These are phyloP conservation scores for Stomorhina lunata DNA, from an alignment of 2,888 invertebrate genomes.

Conservation along the genomic window DNA sequence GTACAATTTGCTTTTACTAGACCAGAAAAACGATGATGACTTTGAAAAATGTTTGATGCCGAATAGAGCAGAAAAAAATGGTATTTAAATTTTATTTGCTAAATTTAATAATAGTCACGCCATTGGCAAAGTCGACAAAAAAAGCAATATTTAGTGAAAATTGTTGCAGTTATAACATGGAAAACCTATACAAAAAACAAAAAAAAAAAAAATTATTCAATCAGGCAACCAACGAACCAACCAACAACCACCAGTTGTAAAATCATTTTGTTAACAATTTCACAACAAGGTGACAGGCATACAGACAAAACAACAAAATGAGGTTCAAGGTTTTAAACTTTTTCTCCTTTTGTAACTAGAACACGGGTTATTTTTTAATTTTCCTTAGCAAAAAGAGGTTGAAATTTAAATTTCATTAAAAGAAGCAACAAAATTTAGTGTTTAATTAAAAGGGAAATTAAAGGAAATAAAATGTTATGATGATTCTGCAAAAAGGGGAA, in stretches of 20 bases:
- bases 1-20: not conserved
- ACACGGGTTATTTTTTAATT: not conserved
- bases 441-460: not conserved
- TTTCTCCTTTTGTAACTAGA: not conserved
- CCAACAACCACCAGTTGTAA: no score
- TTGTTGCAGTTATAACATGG: constrained; percentile 23
- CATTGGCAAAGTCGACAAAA: not conserved
- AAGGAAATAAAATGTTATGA: not conserved
- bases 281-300: constrained; percentile 36
- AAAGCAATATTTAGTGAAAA: constrained; percentile 1
- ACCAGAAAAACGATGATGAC: not conserved
- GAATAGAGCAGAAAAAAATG: not conserved
- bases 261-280: constrained; percentile 28
- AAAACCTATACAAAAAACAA: no score
- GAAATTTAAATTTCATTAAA: constrained; percentile 24
- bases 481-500: not conserved
- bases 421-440: not conserved
- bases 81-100: constrained; percentile 43
- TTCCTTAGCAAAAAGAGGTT: not conserved
- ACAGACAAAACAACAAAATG: no score
- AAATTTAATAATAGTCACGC: constrained; percentile 60
- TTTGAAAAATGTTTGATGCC: constrained; percentile 3
- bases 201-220: constrained; percentile 1
- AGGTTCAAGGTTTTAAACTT: constrained; percentile 36
- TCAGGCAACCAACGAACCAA: not conserved